Evolutionary conservation across 2,113 vertebrate species (phyloP).

Genomic region (Entosphenus tridentatus): DNA sequence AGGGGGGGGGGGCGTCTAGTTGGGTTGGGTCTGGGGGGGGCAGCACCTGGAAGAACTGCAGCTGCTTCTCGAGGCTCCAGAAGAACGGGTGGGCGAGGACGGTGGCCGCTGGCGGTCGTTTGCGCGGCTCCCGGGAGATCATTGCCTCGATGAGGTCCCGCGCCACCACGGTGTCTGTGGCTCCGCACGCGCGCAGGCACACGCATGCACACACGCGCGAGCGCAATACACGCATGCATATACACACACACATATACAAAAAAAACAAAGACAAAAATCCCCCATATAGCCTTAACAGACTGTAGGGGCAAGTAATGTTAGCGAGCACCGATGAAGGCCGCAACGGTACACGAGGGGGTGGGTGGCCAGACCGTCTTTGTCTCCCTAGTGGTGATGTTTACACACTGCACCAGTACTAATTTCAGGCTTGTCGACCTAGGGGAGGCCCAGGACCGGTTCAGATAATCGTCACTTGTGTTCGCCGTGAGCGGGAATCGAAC

Average conservation of each 20-base stretch:
- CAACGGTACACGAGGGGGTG: not conserved
- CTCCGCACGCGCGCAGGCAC: too few species aligned
- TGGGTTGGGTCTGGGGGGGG: not conserved
- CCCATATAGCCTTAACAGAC: not conserved
- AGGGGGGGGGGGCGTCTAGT: too few species aligned
- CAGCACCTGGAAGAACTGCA: constrained; percentile 90
- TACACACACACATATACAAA: not conserved
- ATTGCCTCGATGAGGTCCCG: constrained; percentile 64
- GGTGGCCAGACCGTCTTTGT: too few species aligned
- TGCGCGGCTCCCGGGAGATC: constrained; percentile 58
- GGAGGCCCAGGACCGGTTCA: too few species aligned
- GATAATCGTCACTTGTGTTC: too few species aligned
- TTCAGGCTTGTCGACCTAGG: too few species aligned
- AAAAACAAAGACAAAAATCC: too few species aligned
- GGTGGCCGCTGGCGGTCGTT: constrained; percentile 48
- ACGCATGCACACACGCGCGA: not conserved
- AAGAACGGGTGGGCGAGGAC: constrained; percentile 87
- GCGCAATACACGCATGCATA: not conserved
- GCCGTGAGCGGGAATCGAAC: too few species aligned
- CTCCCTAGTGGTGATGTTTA: too few species aligned
- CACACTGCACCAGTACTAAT: too few species aligned
- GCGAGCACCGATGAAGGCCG: not conserved
- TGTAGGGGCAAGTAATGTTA: too few species aligned
- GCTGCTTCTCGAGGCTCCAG: constrained; percentile 78
- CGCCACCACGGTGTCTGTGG: constrained; percentile 49